Conservation (phyloP, 2,888 invertebrate genomes). For the Cepaea hortensis region DNA sequence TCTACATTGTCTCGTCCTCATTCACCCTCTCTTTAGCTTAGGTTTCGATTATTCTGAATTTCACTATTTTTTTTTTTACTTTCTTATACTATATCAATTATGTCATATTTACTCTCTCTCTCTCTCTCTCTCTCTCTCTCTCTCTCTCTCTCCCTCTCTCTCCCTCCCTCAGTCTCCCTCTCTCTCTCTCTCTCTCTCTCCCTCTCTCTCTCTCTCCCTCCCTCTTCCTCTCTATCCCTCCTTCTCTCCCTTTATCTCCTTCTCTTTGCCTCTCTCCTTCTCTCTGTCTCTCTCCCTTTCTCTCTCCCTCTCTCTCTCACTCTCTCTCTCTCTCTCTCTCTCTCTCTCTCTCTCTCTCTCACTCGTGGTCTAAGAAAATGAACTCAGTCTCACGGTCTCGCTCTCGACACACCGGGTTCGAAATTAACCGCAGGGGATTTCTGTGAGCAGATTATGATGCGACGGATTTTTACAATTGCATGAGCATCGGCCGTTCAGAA, state of each 20-base stretch:
- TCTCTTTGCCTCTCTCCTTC: conserved; percentile 24
- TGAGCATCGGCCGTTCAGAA: too few relatives aligned
- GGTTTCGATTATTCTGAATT: neutral
- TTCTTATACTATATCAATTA: neutral
- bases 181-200: conserved; percentile 18
- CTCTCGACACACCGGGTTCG: too few relatives aligned
- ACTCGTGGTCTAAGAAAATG: neutral
- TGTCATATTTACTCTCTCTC: neutral
- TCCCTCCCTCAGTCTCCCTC: too few relatives aligned
- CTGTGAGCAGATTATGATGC: too few relatives aligned
- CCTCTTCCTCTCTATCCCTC: too few relatives aligned
- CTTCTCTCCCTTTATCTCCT: neutral
- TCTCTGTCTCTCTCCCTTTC: neutral
- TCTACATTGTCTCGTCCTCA: neutral
- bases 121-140: conserved; percentile 25
- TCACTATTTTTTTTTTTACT: neutral
- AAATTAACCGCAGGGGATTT: too few relatives aligned
- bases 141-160: conserved; percentile 16
- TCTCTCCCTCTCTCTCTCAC: neutral
- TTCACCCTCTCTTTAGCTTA: neutral
- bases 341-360: neutral
- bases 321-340: neutral
- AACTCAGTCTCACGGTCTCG: too few relatives aligned
- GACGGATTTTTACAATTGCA: too few relatives aligned
- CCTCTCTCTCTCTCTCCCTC: neutral